Percentiles rank a stretch among this genome's conserved stretches.
phyloP scores from a whole-genome alignment of 2,888 invertebrate species.

The Lasioglossum pauxillum region DNA sequence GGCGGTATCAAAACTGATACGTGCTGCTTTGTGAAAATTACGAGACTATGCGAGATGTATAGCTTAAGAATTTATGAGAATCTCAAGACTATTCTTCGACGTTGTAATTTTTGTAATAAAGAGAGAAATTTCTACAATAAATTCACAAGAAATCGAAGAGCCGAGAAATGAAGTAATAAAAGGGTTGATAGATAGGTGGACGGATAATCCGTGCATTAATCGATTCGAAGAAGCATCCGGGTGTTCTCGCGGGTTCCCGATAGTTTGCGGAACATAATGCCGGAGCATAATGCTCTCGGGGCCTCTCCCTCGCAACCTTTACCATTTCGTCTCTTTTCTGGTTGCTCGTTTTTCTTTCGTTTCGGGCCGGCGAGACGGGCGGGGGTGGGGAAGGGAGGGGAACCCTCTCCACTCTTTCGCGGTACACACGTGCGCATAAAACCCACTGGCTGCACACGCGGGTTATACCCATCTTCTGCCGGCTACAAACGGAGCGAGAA shows the following conservation, averaged over 20 bases:
- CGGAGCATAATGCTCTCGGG: slow-evolving; percentile 65
- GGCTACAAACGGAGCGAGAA: background rate
- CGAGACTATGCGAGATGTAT: background rate
- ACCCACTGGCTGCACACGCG: slow-evolving; percentile 25
- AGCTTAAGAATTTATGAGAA: background rate
- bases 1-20: background rate
- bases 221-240: background rate
- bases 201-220: background rate
- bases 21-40: background rate
- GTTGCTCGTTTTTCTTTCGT: slow-evolving; percentile 36
- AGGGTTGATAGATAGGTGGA: background rate
- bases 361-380: slow-evolving; percentile 23
- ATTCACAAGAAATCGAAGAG: background rate
- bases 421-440: slow-evolving; percentile 63
- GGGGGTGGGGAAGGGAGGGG: background rate
- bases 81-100: background rate
- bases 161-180: background rate
- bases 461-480: slow-evolving; percentile 39
- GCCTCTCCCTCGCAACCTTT: slow-evolving; percentile 62
- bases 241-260: slow-evolving; percentile 17
- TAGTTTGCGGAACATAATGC: slow-evolving; percentile 64
- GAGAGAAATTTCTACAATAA: background rate
- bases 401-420: slow-evolving; percentile 58
- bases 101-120: background rate
- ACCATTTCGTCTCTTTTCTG: slow-evolving; percentile 59